A percentile compares a stretch with the other conserved stretches of the same genome.
These are phyloP conservation scores for Furcula furcula DNA, from an alignment of 2,888 invertebrate species.

Conservation along the genomic window DNA sequence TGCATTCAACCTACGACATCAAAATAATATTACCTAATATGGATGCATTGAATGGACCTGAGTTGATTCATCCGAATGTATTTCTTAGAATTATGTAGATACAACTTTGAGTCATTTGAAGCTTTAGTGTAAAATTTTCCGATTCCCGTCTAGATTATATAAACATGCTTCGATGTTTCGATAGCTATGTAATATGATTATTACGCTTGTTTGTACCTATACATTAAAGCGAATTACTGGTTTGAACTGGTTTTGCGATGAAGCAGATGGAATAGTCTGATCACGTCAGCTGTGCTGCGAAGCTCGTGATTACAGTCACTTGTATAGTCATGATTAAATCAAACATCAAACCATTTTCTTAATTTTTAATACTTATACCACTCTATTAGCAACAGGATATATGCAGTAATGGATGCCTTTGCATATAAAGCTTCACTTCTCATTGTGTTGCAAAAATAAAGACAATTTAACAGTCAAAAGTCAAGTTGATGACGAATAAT, in stretches of 20 bases:
- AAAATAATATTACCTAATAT: slow-evolving; percentile 14
- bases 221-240: neutral
- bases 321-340: too few relatives aligned
- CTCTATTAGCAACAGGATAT: too few relatives aligned
- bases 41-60: slow-evolving; percentile 1
- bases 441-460: neutral
- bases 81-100: slow-evolving; percentile 12
- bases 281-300: too few relatives aligned
- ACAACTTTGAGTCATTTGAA: slow-evolving; percentile 9
- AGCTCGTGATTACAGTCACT: too few relatives aligned
- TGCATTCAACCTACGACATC: slow-evolving; percentile 7
- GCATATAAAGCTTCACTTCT: too few relatives aligned
- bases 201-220: too few relatives aligned
- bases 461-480: neutral
- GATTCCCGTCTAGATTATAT: neutral
- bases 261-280: neutral
- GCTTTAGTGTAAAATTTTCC: neutral
- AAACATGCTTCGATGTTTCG: neutral
- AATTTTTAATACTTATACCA: too few relatives aligned
- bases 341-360: too few relatives aligned
- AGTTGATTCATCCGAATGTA: slow-evolving; percentile 15
- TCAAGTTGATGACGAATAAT: slow-evolving; percentile 1
- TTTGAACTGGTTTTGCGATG: neutral
- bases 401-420: too few relatives aligned
- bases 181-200: too few relatives aligned